Evolutionary conservation across 2,888 invertebrate genomes (phyloP).

Genomic region (Dicranocentrus wangi): DNA sequence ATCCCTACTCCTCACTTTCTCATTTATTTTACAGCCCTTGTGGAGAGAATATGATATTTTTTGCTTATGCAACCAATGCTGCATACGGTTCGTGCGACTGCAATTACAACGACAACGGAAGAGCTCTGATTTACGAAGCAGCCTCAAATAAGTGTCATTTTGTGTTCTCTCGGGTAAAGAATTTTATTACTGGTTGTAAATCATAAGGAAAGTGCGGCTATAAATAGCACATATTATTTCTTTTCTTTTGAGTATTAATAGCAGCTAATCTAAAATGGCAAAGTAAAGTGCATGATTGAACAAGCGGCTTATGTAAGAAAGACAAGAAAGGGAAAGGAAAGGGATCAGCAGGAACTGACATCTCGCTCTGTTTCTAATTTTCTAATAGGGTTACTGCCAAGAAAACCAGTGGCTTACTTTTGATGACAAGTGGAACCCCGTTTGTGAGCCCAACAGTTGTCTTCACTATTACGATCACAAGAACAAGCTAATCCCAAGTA

Average conservation of each 20-base stretch:
- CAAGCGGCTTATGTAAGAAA: too few species aligned
- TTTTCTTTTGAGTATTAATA: too few species aligned
- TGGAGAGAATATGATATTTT: conserved; percentile 67
- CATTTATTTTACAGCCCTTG: conserved; percentile 51
- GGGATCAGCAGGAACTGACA: not conserved
- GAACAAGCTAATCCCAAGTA: conserved; percentile 58
- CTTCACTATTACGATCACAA: conserved; percentile 59
- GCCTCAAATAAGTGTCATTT: conserved; percentile 58
- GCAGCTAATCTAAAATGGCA: too few species aligned
- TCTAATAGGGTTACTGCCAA: conserved; percentile 59
- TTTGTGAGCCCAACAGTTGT: conserved; percentile 61
- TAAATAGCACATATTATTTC: not conserved
- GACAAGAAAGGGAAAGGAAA: too few species aligned
- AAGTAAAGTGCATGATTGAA: too few species aligned
- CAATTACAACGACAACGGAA: conserved; percentile 65
- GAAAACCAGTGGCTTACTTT: conserved; percentile 65
- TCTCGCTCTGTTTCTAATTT: not conserved
- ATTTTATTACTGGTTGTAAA: not conserved
- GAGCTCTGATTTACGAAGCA: conserved; percentile 55
- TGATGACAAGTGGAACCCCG: conserved; percentile 60
- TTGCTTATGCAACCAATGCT: conserved; percentile 67
- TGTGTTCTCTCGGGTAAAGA: conserved; percentile 54
- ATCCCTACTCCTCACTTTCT: not conserved
- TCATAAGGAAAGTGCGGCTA: conserved; percentile 1
- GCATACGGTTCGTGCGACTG: conserved; percentile 66